A percentile compares a stretch with the other conserved stretches of the same genome.
phyloP scores from a whole-genome alignment of 92 coral and sea anemone species.

The Palythoa heliodiscus region DNA sequence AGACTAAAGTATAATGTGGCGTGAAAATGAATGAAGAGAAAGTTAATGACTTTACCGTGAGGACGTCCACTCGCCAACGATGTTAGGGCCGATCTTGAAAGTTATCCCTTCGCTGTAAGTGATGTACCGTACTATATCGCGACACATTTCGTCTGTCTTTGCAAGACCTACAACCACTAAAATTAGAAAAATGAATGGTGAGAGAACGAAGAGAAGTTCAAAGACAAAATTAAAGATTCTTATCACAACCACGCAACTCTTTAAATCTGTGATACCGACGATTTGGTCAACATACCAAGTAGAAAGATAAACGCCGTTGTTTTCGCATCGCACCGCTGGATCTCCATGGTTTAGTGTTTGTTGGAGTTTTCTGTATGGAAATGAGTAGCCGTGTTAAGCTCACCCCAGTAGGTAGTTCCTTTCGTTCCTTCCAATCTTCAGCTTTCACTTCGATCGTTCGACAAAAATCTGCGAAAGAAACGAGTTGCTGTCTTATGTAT shows the following conservation, averaged over 20 bases:
- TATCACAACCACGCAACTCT: conserved; percentile 24
- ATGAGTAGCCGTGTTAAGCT: background rate
- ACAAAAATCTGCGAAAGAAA: conserved; percentile 26
- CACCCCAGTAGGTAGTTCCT: background rate
- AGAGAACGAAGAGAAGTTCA: conserved; percentile 12
- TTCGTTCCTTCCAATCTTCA: background rate
- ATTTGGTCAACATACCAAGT: conserved; percentile 9
- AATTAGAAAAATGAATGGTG: conserved; percentile 19
- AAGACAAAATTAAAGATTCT: conserved; percentile 35
- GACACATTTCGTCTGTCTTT: conserved; percentile 60
- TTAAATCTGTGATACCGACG: background rate
- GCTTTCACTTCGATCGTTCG: conserved; percentile 28
- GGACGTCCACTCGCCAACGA: conserved; percentile 81
- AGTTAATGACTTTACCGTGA: conserved; percentile 60
- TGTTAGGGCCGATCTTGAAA: conserved; percentile 51
- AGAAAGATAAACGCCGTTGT: background rate
- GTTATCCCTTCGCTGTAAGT: conserved; percentile 66
- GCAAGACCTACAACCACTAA: conserved; percentile 29
- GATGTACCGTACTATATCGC: conserved; percentile 56
- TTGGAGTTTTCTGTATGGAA: background rate
- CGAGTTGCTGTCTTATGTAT: conserved; percentile 12
- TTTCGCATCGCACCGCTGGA: background rate
- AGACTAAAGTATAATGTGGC: conserved; percentile 35
- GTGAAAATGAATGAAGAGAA: conserved; percentile 22
- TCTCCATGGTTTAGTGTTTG: conserved; percentile 18